Base-by-base conservation (phyloP, 2,888 invertebrate species). In the Agrochola lychnidis region DNA sequence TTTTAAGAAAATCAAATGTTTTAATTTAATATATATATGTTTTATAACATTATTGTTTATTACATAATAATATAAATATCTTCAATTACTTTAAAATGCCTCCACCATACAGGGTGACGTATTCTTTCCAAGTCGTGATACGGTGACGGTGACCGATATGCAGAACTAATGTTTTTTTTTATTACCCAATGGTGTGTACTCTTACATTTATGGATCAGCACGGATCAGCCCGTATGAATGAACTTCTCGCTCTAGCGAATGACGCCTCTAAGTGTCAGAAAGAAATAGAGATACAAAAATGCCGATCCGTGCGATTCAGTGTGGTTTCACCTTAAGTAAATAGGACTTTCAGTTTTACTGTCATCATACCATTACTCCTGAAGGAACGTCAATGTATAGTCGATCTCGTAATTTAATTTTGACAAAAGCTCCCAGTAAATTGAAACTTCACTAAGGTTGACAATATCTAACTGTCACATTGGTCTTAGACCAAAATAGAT, bases 1-100 rank as follows among this genome's bases (percentile, higher is more conserved):
- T 73, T 83, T 69, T 76, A 56, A 1, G 30, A 36, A 66, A 53
- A 57, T 51, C 22, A 14, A n/a, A 57, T 7, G 36, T 53, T 67
- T 73, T 59, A 3, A 30, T 30, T 30, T 6, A 57, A 25, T 57
- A 25, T n/a, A 22, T 5, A 56, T 1, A 40, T 36, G 30, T 30
- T 30, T 2, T 30, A 30, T 30, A 30, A 30, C 30, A 30, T 4
- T 67, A 19, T 51, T 66, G 7, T 14, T 64, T 64, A 64, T 57
- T 9, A 30, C 9, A 22, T 30, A n/a, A n/a, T n/a, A n/a, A n/a
- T n/a, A n/a, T n/a, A 30, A 53, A 67, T 56, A 30, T 67, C 12
- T 40, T 40, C 40, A 40, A 40, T 40, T 40, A 7, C 40, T 40
- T 42, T 6, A 66, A 56, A 67, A 22, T 67, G 1, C 57, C 30